Percentiles rank a stretch among this genome's conserved stretches.
Evolutionary conservation across 2,888 invertebrate genomes (phyloP).

Genomic region (Drosophila phalerata): DNA sequence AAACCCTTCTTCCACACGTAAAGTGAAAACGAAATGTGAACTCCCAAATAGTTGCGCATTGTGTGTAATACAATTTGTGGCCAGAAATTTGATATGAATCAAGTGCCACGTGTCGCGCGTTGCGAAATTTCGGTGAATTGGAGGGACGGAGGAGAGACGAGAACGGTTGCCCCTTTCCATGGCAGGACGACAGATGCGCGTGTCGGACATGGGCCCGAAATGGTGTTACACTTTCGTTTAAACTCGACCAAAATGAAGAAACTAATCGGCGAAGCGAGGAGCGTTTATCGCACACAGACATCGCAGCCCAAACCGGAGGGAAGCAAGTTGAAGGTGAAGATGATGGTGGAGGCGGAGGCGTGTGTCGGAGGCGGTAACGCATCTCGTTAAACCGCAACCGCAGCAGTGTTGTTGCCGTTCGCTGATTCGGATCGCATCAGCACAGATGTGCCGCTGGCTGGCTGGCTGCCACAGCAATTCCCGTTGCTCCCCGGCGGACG

Average conservation of each 20-base stretch:
- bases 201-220: conserved; percentile 55
- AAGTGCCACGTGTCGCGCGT: conserved; percentile 82
- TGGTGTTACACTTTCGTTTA: conserved; percentile 76
- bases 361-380: conserved; percentile 78
- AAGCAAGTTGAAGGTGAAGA: conserved; percentile 9
- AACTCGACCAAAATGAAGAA: conserved; percentile 53
- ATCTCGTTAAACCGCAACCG: conserved; percentile 83
- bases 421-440: conserved; percentile 72
- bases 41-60: conserved; percentile 70
- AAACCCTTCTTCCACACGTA: conserved; percentile 65
- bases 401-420: conserved; percentile 45
- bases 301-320: conserved; percentile 28
- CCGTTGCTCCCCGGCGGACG: conserved; percentile 50
- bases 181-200: conserved; percentile 73
- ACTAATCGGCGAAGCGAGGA: conserved; percentile 68
- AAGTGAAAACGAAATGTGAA: conserved; percentile 64
- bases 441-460: conserved; percentile 74
- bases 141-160: background rate
- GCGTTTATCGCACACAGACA: conserved; percentile 65
- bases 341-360: conserved; percentile 63
- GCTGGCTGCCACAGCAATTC: conserved; percentile 49
- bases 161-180: conserved; percentile 10
- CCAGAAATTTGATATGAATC: conserved; percentile 83
- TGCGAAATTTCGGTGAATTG: conserved; percentile 46
- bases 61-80: conserved; percentile 64